A percentile compares a stretch with the other conserved stretches of the same genome.
Evolutionary conservation across 2,797 vertebrate species (phyloP).

Genomic region (Diplodus sargus): DNA sequence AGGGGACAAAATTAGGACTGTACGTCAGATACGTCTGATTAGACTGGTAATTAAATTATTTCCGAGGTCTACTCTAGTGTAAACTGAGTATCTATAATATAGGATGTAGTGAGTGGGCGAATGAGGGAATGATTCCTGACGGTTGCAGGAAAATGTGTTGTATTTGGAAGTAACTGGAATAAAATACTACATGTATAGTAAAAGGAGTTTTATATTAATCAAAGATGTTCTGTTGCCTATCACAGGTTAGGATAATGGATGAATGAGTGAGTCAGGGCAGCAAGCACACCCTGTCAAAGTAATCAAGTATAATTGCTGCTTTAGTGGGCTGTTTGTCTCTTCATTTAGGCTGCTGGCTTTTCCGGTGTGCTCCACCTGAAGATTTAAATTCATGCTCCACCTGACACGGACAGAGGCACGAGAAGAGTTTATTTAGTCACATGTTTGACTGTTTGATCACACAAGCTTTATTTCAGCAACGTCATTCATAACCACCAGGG

Average conservation of each 20-base stretch:
- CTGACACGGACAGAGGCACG: constrained; percentile 8
- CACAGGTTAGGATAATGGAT: constrained; percentile 46
- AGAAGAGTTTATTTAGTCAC: constrained; percentile 46
- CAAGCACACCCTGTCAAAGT: constrained; percentile 43
- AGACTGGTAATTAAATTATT: too few relatives aligned
- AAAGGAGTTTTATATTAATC: constrained; percentile 30
- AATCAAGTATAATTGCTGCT: constrained; percentile 61
- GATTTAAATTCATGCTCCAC: constrained; percentile 51
- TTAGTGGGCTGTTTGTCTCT: constrained; percentile 39
- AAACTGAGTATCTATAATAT: neutral
- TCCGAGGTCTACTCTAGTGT: neutral
- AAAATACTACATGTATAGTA: constrained; percentile 8
- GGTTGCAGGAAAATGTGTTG: neutral
- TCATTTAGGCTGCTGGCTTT: constrained; percentile 23
- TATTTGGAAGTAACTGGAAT: constrained; percentile 4
- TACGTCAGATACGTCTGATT: too few relatives aligned
- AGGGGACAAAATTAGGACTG: too few relatives aligned
- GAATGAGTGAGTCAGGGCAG: constrained; percentile 19
- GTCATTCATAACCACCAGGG: constrained; percentile 69
- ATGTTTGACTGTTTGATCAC: constrained; percentile 44
- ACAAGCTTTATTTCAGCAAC: constrained; percentile 50
- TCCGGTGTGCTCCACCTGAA: constrained; percentile 26
- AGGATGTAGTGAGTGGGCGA: neutral
- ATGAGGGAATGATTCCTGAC: neutral
- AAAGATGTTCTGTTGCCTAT: constrained; percentile 30